A percentile compares a stretch with the other conserved stretches of the same genome.
These are phyloP conservation scores for Xyrauchen texanus DNA, from an alignment of 2,113 vertebrate species.

Conservation along the genomic window DNA sequence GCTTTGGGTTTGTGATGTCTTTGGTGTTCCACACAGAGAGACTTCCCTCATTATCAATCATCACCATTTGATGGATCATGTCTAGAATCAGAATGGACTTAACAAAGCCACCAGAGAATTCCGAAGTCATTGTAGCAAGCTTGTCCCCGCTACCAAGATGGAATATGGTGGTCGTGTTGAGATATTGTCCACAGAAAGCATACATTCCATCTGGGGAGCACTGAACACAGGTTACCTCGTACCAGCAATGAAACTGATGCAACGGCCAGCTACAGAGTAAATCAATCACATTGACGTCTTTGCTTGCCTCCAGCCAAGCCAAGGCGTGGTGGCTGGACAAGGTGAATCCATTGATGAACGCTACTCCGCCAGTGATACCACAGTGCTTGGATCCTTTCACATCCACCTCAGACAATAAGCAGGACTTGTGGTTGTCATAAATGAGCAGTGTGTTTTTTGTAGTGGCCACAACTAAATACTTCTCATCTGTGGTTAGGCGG, in stretches of 20 bases:
- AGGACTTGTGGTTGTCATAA: constrained; percentile 97
- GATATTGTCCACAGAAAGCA: constrained; percentile 95
- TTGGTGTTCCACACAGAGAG: constrained; percentile 96
- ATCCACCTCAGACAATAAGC: constrained; percentile 95
- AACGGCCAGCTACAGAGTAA: constrained; percentile 95
- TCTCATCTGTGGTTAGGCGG: constrained; percentile 89
- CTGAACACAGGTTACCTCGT: constrained; percentile 96
- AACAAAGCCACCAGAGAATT: constrained; percentile 95
- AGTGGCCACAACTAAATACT: constrained; percentile 94
- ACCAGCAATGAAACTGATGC: constrained; percentile 99
- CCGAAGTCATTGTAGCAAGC: constrained; percentile 90
- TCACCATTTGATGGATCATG: constrained; percentile 93
- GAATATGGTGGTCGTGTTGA: constrained; percentile 93
- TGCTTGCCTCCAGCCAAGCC: constrained; percentile 97
- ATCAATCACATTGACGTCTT: constrained; percentile 95
- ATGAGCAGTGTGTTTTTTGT: constrained; percentile 96
- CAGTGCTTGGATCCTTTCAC: constrained; percentile 93
- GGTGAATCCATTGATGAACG: constrained; percentile 95
- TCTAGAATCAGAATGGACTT: constrained; percentile 95
- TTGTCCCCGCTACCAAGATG: constrained; percentile 95
- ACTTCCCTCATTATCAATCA: constrained; percentile 95
- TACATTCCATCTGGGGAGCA: constrained; percentile 93
- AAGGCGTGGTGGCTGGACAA: constrained; percentile 92
- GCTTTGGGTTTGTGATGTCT: constrained; percentile 87
- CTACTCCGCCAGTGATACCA: constrained; percentile 78